A percentile compares a stretch with the other conserved stretches of the same genome.
Conservation (phyloP, 2,797 vertebrate genomes). For the Sebastes diploproa region DNA sequence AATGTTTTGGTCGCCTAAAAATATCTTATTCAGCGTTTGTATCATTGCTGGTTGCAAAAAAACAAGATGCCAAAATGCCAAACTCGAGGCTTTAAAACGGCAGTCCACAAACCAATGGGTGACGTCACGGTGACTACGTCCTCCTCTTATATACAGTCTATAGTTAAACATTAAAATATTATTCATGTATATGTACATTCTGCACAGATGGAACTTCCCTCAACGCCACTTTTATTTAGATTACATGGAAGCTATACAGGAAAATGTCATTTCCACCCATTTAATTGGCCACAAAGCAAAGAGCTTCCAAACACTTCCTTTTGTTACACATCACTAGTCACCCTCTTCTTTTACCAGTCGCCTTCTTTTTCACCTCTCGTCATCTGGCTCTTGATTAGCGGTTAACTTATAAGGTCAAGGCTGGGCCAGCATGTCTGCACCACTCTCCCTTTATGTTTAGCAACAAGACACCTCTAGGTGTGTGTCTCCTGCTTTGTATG, state of each 20-base stretch:
- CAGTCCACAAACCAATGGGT: too few species aligned
- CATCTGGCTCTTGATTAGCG: slow-evolving; percentile 42
- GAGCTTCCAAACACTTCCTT: slow-evolving; percentile 2
- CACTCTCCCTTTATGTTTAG: slow-evolving; percentile 35
- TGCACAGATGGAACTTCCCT: background rate
- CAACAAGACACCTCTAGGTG: slow-evolving; percentile 54
- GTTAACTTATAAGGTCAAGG: slow-evolving; percentile 47
- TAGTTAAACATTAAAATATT: background rate
- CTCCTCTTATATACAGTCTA: too few species aligned
- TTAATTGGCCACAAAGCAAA: background rate
- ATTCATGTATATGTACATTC: background rate
- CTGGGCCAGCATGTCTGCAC: slow-evolving; percentile 5
- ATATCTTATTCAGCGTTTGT: too few species aligned
- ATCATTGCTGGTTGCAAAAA: too few species aligned
- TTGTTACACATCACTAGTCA: slow-evolving; percentile 2
- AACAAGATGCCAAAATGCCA: too few species aligned
- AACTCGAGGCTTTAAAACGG: too few species aligned
- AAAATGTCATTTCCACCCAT: background rate
- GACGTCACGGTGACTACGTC: too few species aligned
- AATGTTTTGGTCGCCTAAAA: too few species aligned
- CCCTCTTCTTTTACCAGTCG: background rate
- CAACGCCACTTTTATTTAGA: background rate
- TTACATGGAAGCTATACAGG: background rate
- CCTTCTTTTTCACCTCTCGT: slow-evolving; percentile 3
- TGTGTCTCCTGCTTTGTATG: slow-evolving; percentile 31